Base-by-base conservation (phyloP, 2,888 invertebrate genomes). In the Eurois occulta region DNA sequence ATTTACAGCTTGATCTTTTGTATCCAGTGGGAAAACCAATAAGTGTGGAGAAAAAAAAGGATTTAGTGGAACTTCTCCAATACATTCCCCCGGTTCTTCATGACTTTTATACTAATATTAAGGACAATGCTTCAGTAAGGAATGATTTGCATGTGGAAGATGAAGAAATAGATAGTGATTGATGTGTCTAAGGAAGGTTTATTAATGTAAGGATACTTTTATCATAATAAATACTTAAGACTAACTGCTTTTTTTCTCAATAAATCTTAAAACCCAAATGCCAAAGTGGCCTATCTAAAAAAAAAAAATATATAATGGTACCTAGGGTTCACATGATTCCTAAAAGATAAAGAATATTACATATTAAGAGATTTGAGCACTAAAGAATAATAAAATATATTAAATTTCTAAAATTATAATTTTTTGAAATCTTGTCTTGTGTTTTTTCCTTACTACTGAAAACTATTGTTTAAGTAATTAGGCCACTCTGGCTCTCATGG, bases 1-100 rank as follows among this genome's bases (percentile, higher is more conserved):
- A 35, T 35, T 35, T 62, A 62, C 62, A 62, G 62, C 62, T 62
- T 62, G 62, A 62, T 35, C 21, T 62, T 62, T 62, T 62, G 62
- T 62, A 62, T 62, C 62, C 35, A 35, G 35, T 62, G 62, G 62
- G 62, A 35, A 35, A 62, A 35, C 32, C 35, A 62, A 62, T 62
- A 35, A 62, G 62, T 62, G 62, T 62, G 62, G 28, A 60, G 62
- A 35, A 62, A 62, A 62, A 62, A 35, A 62, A 35, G 21, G 62
- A 62, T 35, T 62, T 62, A 24, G 35, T 35, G 24, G 62, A 35
- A 62, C 62, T 62, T 62, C 32, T 32, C 62, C 62, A 62, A 2
- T 62, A 62, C 58, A 58, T 58, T 58, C 58, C 58, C 58, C 58
- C 58, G 28, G 28, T 58, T 0, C 28, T 2, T 58, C 58, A 28